Base-by-base conservation (phyloP, 2,797 vertebrate species). In the Acipenser transmontanus region DNA sequence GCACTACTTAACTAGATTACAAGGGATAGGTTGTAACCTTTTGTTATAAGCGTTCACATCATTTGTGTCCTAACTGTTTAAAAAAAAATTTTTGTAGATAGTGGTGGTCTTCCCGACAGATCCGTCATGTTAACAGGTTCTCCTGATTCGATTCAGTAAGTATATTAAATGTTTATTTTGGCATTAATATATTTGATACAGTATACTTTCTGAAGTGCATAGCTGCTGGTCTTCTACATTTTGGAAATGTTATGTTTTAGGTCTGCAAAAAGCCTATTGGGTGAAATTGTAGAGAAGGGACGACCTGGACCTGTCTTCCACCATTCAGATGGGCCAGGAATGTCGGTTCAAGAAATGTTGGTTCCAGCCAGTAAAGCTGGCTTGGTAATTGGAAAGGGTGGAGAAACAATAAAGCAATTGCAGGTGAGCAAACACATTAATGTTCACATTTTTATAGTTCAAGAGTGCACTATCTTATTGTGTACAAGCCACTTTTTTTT, bases 401-500 rank as follows among this genome's bases (percentile, higher is more conserved):
- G 97, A 63, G 97, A 99, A 73, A 99, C 97, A 20, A 99, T 99
- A 85, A 99, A 99, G 80, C 96, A 98, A 34, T 89, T 99, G 62
- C 97, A 99, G 91, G 97, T 98, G 77, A 71, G 0, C 10, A 8
- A 80, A 50, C 7, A 34, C 34, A 34, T 34, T 34, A 56, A 1
- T 3, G 71, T 1, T 65, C 13, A 6, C 48, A 66, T 75, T 63
- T 17, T 73, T 62, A 49, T 7, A 6, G 12, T 57, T 11, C 54
- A 9, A 56, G 54, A 11, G 6, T n/a, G 54, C 9, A n/a, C 6
- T 57, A 2, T 52, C 7, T 10, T n/a, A 1, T 11, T 7, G 54
- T 11, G 59, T 62, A 67, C 66, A 67, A 61, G 49, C 17, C 17
- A 12, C 61, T 62, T 11, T 67, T 67, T 61, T 12, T 52, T 52